A percentile compares a stretch with the other conserved stretches of the same genome.
These are phyloP conservation scores for Myiotriccus ornatus DNA, from an alignment of 2,797 vertebrate genomes.

Conservation along the genomic window DNA sequence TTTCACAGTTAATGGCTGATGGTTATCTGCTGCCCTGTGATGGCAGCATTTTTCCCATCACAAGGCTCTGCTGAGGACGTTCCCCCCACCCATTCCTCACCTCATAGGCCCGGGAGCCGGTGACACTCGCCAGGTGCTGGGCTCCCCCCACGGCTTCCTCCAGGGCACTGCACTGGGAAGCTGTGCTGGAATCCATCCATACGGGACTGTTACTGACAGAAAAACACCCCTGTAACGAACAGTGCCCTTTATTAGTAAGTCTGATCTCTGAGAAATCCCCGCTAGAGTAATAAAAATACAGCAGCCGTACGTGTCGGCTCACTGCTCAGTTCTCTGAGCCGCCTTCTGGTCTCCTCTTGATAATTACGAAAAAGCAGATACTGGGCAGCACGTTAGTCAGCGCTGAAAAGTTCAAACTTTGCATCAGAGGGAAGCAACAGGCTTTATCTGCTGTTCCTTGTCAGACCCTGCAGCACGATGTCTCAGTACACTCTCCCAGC, in stretches of 20 bases:
- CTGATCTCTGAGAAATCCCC: neutral
- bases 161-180: constrained; percentile 80
- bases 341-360: neutral
- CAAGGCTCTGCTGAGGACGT: neutral
- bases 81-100: constrained; percentile 59
- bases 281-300: neutral
- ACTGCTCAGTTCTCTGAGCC: neutral
- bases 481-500: neutral
- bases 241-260: neutral
- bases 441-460: neutral
- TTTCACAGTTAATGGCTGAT: neutral
- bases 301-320: accelerated
- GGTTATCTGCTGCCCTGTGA: neutral
- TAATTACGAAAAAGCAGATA: neutral
- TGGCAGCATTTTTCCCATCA: neutral
- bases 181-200: constrained; percentile 96
- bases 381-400: neutral
- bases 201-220: constrained; percentile 81
- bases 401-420: neutral
- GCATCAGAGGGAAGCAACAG: neutral
- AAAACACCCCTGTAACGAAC: constrained; percentile 78
- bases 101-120: constrained; percentile 92
- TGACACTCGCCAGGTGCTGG: constrained; percentile 82
- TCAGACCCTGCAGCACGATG: accelerated
- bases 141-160: constrained; percentile 84